Evolutionary conservation across 2,888 invertebrate genomes (phyloP).

Genomic region (Antitype chi): DNA sequence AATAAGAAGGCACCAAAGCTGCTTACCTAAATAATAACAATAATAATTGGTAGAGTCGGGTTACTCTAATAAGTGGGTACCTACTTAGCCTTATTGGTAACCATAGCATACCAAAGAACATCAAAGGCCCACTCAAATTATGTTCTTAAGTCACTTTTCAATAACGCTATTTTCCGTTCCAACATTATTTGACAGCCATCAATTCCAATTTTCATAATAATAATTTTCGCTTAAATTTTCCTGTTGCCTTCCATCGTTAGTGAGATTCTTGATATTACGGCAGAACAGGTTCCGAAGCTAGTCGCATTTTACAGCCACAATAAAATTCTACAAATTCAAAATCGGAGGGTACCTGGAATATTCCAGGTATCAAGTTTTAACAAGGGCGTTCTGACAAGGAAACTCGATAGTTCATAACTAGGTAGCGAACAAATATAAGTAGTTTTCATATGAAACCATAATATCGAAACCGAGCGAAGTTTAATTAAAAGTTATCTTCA

Average conservation of each 20-base stretch:
- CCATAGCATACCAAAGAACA: slow-evolving; percentile 20
- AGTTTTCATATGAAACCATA: slow-evolving; percentile 13
- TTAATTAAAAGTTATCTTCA: slow-evolving; percentile 21
- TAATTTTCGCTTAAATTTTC: slow-evolving; percentile 44
- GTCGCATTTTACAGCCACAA: background rate
- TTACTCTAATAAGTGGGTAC: too few relatives aligned
- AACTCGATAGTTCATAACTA: slow-evolving; percentile 43
- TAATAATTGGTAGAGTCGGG: slow-evolving; percentile 8
- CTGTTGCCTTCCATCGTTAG: slow-evolving; percentile 36
- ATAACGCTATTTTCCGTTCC: slow-evolving; percentile 43
- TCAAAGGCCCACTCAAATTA: slow-evolving; percentile 42
- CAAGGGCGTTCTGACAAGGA: slow-evolving; percentile 56
- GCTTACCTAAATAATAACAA: background rate
- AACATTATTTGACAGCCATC: slow-evolving; percentile 53
- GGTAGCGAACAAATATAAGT: slow-evolving; percentile 36
- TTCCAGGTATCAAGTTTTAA: slow-evolving; percentile 67
- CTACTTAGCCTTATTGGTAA: slow-evolving; percentile 15
- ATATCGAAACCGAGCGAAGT: slow-evolving; percentile 18
- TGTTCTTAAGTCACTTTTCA: slow-evolving; percentile 37
- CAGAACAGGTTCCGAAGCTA: slow-evolving; percentile 23
- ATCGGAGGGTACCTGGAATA: slow-evolving; percentile 45
- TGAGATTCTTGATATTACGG: slow-evolving; percentile 23
- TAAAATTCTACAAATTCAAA: slow-evolving; percentile 58
- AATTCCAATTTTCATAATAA: slow-evolving; percentile 60
- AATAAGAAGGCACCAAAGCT: background rate